phyloP scores from a whole-genome alignment of 2,113 vertebrate genomes.

The Connochaetes taurinus region DNA sequence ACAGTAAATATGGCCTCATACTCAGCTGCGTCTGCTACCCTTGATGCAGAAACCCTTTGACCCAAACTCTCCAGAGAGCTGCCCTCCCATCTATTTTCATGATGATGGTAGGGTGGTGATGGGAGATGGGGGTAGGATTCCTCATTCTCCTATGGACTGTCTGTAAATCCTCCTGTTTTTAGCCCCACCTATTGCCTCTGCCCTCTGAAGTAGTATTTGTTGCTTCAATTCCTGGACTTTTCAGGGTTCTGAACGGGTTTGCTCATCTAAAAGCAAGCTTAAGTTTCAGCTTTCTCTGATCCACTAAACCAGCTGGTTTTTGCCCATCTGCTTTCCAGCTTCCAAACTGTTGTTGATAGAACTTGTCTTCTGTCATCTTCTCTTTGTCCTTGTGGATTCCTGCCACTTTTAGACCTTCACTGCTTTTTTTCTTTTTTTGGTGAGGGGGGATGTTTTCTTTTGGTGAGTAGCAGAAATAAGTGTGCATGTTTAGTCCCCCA shows the following conservation, averaged over 20 bases:
- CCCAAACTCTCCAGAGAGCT: not conserved
- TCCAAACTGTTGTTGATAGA: not conserved
- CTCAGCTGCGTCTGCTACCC: not conserved
- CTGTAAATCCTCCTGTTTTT: not conserved
- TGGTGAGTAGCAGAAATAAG: not conserved
- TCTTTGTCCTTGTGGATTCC: not conserved
- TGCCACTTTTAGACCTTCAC: not conserved
- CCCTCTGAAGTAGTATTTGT: not conserved
- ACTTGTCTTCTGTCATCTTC: not conserved
- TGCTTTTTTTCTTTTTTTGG: not conserved
- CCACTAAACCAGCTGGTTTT: not conserved
- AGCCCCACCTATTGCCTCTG: not conserved
- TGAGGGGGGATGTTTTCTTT: not conserved
- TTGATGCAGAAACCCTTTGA: not conserved
- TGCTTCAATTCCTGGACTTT: not conserved
- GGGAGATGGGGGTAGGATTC: not conserved
- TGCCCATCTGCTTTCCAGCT: not conserved
- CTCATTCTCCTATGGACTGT: not conserved
- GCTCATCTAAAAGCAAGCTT: not conserved
- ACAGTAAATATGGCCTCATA: not conserved
- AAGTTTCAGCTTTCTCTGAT: not conserved
- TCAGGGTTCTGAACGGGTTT: not conserved
- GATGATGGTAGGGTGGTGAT: not conserved
- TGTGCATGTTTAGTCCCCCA: not conserved
- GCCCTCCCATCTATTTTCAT: not conserved